Evolutionary conservation across 2,797 vertebrate genomes (phyloP).

Genomic region (Manis crassicaudata): DNA sequence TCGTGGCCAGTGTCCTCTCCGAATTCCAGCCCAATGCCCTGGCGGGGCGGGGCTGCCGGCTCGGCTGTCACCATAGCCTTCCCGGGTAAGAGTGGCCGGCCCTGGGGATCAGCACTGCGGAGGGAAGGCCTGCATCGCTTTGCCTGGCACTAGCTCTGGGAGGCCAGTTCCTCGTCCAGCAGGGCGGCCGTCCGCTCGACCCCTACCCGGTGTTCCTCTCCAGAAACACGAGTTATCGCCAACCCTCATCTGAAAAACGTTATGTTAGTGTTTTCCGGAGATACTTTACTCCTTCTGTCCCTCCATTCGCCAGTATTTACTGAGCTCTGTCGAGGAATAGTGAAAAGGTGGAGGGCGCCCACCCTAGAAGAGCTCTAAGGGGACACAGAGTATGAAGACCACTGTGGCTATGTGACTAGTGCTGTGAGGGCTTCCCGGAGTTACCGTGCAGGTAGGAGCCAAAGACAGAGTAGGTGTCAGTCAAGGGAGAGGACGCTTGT

Average conservation of each 20-base stretch:
- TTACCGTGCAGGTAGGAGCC: neutral
- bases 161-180: neutral
- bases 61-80: neutral
- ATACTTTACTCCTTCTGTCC: neutral
- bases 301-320: constrained; percentile 14
- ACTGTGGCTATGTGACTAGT: neutral
- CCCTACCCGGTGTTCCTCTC: neutral
- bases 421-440: neutral
- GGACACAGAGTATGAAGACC: neutral
- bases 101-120: neutral
- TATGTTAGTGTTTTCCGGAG: neutral
- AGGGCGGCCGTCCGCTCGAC: neutral
- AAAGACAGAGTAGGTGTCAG: neutral
- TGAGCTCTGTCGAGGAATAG: neutral
- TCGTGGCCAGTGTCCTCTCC: neutral
- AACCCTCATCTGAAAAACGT: neutral
- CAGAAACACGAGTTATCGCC: constrained; percentile 7
- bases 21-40: neutral
- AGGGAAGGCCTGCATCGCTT: neutral
- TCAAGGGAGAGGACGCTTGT: neutral
- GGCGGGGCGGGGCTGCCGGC: neutral
- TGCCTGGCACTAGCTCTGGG: neutral
- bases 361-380: neutral
- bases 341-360: neutral
- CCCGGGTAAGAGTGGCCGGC: neutral